A percentile compares a stretch with the other conserved stretches of the same genome.
phyloP scores from a whole-genome alignment of 2,797 vertebrate species.

The Danio choprae region DNA sequence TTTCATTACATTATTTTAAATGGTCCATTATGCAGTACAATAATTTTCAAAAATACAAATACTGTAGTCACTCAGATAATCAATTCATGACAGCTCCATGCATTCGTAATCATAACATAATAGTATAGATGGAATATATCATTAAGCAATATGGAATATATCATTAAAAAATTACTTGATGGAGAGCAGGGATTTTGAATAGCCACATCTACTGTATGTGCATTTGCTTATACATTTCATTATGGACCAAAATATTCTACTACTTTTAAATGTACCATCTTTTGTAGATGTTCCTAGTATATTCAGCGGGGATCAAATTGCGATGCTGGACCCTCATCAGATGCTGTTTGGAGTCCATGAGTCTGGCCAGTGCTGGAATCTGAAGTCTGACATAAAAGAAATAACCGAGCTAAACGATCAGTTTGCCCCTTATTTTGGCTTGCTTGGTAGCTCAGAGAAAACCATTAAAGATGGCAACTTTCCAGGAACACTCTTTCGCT shows the following conservation, averaged over 20 bases:
- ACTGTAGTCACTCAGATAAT: too few relatives aligned
- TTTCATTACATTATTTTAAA: neutral
- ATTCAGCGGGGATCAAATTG: conserved; percentile 98
- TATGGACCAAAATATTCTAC: neutral
- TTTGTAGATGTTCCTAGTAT: conserved; percentile 95
- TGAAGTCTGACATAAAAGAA: conserved; percentile 92
- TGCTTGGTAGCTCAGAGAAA: conserved; percentile 92
- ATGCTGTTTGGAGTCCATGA: conserved; percentile 93
- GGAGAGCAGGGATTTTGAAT: neutral
- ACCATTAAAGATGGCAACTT: conserved; percentile 87
- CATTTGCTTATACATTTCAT: neutral
- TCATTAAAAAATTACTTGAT: neutral
- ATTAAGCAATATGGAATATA: neutral
- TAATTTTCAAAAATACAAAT: neutral
- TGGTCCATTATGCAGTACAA: neutral
- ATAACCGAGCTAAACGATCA: conserved; percentile 91
- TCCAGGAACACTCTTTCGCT: conserved; percentile 96
- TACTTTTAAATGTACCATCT: neutral
- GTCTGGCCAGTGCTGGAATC: conserved; percentile 98
- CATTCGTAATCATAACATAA: neutral
- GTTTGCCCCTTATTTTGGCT: conserved; percentile 90
- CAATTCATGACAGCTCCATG: neutral
- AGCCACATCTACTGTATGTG: neutral
- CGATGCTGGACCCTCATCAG: conserved; percentile 98
- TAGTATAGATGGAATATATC: neutral